Evolutionary conservation across 2,888 invertebrate genomes (phyloP).

Genomic region (Oegoconia quadripuncta): DNA sequence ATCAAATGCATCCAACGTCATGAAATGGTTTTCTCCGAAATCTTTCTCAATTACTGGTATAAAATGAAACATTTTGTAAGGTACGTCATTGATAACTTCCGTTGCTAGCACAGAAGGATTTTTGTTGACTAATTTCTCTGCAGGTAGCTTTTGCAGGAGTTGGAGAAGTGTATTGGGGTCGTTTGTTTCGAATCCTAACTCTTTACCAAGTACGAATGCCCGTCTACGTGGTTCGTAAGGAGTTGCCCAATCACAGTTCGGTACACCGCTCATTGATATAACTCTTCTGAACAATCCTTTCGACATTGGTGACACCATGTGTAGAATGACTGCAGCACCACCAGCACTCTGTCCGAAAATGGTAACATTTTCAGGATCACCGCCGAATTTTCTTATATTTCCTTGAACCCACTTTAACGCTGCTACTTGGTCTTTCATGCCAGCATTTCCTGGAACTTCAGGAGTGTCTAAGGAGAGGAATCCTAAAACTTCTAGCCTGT

Average conservation of each 20-base stretch:
- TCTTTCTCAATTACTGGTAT: constrained; percentile 49
- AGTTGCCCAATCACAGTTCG: constrained; percentile 29
- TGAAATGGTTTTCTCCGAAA: constrained; percentile 38
- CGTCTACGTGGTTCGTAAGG: constrained; percentile 25
- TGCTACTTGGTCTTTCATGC: constrained; percentile 58
- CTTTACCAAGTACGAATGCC: constrained; percentile 29
- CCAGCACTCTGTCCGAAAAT: constrained; percentile 52
- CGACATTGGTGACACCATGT: constrained; percentile 46
- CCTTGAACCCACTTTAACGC: constrained; percentile 44
- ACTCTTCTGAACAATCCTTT: constrained; percentile 45
- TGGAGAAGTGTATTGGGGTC: constrained; percentile 29
- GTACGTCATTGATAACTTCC: constrained; percentile 31
- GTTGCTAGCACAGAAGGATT: constrained; percentile 26
- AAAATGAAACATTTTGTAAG: constrained; percentile 37
- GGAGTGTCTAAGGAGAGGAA: constrained; percentile 74
- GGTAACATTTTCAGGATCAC: constrained; percentile 39
- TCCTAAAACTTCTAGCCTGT: constrained; percentile 72
- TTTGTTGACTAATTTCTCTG: constrained; percentile 22
- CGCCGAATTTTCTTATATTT: constrained; percentile 40
- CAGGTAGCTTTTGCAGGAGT: constrained; percentile 30
- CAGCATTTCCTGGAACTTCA: constrained; percentile 80
- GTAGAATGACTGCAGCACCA: constrained; percentile 32
- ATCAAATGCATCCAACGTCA: constrained; percentile 34
- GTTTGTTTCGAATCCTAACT: constrained; percentile 28
- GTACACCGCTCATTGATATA: constrained; percentile 48